These are phyloP conservation scores for Ceratina calcarata DNA, from an alignment of 1,140 invertebrate species.

Conservation along the genomic window DNA sequence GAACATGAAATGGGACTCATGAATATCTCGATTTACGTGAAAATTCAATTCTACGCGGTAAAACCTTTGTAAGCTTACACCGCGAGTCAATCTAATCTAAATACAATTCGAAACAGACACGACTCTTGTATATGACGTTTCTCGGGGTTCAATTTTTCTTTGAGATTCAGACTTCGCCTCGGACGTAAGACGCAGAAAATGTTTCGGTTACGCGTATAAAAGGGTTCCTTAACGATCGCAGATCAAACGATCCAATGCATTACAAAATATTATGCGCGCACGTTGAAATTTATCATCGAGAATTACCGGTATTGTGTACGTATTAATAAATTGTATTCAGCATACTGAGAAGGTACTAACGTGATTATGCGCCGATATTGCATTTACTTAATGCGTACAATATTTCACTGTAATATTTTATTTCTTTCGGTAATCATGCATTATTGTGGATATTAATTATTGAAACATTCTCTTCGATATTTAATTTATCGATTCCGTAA, in stretches of 20 bases:
- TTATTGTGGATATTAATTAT: neutral
- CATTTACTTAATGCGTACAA: neutral
- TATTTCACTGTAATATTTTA: neutral
- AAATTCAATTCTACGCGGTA: slow-evolving; percentile 10
- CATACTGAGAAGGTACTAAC: neutral
- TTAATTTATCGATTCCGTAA: slow-evolving; percentile 3
- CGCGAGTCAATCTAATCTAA: neutral
- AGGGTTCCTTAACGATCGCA: neutral
- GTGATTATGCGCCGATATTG: slow-evolving; percentile 1
- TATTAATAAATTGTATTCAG: neutral
- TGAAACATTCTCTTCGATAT: neutral
- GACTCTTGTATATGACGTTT: neutral
- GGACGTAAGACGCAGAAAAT: too few relatives aligned
- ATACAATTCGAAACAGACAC: neutral
- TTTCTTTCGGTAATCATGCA: neutral
- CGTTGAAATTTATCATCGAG: neutral
- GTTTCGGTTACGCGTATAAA: neutral
- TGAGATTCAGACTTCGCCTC: neutral
- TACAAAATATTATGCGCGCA: neutral
- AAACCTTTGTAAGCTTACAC: slow-evolving; percentile 6
- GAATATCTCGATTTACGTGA: slow-evolving; percentile 27
- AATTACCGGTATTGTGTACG: neutral
- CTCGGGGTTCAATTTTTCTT: neutral
- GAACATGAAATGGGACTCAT: neutral
- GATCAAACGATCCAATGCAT: neutral